phyloP scores from a whole-genome alignment of 1,140 invertebrate genomes.

The Papilio polytes region DNA sequence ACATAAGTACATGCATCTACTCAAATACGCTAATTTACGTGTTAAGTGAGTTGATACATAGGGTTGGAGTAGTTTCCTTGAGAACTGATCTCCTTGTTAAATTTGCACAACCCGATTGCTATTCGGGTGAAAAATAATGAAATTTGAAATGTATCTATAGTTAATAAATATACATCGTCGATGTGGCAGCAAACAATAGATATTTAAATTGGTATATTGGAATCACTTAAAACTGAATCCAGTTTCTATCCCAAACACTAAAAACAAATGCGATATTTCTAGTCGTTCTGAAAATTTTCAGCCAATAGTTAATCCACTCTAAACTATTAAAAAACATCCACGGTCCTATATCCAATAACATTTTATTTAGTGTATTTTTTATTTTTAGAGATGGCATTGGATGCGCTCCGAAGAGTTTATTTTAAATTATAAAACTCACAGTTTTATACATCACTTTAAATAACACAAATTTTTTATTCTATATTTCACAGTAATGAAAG shows the following conservation, averaged over 20 bases:
- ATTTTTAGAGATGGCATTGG: background rate
- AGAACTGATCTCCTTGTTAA: no score
- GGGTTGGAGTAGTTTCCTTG: no score
- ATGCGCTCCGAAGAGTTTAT: background rate
- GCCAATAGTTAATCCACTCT: background rate
- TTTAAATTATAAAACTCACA: background rate
- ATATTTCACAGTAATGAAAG: background rate
- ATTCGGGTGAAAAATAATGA: no score
- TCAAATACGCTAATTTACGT: no score
- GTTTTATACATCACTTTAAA: conserved; percentile 9
- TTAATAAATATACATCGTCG: no score
- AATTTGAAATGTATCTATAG: no score
- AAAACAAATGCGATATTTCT: background rate
- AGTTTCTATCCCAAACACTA: background rate
- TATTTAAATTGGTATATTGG: no score
- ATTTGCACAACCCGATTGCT: no score
- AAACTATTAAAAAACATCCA: background rate
- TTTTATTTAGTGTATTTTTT: background rate
- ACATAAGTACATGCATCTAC: no score
- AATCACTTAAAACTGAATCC: background rate
- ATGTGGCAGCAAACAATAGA: no score
- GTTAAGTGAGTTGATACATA: no score
- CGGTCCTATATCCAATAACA: background rate
- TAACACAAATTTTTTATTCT: background rate
- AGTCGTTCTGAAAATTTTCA: background rate